A percentile compares a stretch with the other conserved stretches of the same genome.
Conservation (phyloP, 2,113 vertebrate species). For the Zosterops borbonicus region DNA sequence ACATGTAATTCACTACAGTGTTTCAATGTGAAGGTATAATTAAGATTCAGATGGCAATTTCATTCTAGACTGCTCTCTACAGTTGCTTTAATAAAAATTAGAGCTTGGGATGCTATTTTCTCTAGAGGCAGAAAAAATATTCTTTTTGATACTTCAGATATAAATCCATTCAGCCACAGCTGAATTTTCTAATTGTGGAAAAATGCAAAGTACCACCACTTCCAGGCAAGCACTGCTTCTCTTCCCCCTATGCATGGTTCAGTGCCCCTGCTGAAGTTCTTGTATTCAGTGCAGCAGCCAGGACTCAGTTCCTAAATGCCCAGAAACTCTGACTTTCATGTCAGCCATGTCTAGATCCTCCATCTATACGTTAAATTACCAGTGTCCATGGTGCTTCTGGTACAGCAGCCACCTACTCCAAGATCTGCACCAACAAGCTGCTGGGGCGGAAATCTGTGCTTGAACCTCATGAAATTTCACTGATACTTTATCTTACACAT, state of each 20-base stretch:
- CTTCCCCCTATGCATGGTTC: accelerated
- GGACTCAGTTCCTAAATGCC: background rate
- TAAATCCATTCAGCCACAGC: background rate
- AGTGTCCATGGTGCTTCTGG: background rate
- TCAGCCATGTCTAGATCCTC: background rate
- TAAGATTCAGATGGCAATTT: conserved; percentile 63
- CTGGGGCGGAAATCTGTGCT: accelerated
- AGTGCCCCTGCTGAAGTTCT: background rate
- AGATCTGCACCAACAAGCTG: background rate
- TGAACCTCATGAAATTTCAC: background rate
- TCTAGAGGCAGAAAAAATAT: background rate
- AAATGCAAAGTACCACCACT: background rate
- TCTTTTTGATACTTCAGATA: conserved; percentile 25
- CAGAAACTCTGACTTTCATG: background rate
- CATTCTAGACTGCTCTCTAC: conserved; percentile 50
- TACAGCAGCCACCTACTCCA: background rate
- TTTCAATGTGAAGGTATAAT: conserved; percentile 59
- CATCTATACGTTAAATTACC: background rate
- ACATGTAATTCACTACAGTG: conserved; percentile 26
- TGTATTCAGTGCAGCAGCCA: background rate
- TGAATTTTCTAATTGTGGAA: conserved; percentile 22
- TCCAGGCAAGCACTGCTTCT: background rate
- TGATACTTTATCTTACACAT: background rate
- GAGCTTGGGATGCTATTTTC: conserved; percentile 17
- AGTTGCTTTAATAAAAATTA: conserved; percentile 58